These are phyloP conservation scores for Halocynthia aurantium DNA, from an alignment of 23 tunicate genomes.

Conservation along the genomic window DNA sequence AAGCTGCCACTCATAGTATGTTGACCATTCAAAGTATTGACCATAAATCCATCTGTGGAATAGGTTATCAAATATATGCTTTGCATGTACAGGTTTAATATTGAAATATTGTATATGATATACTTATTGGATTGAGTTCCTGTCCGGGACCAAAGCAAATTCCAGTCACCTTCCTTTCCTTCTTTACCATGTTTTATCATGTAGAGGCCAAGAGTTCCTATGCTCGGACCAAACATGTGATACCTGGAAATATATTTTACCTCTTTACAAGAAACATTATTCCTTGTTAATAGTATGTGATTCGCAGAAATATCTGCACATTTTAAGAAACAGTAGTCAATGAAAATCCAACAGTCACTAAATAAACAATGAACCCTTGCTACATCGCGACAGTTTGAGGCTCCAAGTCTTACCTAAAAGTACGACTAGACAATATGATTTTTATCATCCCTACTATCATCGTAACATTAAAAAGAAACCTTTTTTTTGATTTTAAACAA, in stretches of 20 bases:
- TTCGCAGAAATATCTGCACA: too few relatives aligned
- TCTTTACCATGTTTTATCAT: constrained; percentile 54
- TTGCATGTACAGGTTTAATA: not conserved
- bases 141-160: constrained; percentile 46
- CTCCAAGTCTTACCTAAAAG: too few relatives aligned
- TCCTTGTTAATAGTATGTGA: too few relatives aligned
- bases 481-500: too few relatives aligned
- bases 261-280: not conserved
- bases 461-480: too few relatives aligned
- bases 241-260: constrained; percentile 42
- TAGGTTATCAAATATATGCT: not conserved
- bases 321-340: too few relatives aligned
- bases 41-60: constrained; percentile 64
- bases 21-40: constrained; percentile 66
- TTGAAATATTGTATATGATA: not conserved
- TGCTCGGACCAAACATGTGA: constrained; percentile 95
- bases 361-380: too few relatives aligned
- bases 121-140: constrained; percentile 86
- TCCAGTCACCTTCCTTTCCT: constrained; percentile 52
- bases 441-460: too few relatives aligned
- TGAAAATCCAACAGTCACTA: too few relatives aligned
- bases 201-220: constrained; percentile 42
- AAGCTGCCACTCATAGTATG: constrained; percentile 59
- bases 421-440: too few relatives aligned
- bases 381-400: too few relatives aligned